Conservation (phyloP, 1,140 invertebrate genomes). For the Belonocnema kinseyi region DNA sequence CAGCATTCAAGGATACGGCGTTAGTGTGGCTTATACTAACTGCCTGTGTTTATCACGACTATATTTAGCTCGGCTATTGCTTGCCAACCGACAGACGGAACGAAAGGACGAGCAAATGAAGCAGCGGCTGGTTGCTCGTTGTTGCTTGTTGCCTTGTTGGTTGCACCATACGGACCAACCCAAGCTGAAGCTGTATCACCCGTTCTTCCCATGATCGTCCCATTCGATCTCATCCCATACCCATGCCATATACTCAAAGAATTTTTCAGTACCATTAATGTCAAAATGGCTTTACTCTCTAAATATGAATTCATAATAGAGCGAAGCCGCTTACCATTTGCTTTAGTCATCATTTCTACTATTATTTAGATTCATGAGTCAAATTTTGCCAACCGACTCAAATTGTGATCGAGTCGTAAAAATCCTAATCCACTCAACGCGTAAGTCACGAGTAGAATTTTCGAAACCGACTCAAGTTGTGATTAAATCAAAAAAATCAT, state of each 20-base stretch:
- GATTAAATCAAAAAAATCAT: too few relatives aligned
- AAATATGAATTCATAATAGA: too few relatives aligned
- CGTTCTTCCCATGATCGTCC: slow-evolving; percentile 1
- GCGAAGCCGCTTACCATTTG: not conserved
- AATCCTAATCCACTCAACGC: too few relatives aligned
- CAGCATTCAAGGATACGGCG: slow-evolving; percentile 60
- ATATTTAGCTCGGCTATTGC: slow-evolving; percentile 67
- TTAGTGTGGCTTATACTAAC: slow-evolving; percentile 59
- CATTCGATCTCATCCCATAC: not conserved
- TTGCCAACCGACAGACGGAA: slow-evolving; percentile 58
- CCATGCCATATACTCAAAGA: not conserved
- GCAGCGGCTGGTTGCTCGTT: not conserved
- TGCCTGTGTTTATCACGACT: slow-evolving; percentile 68
- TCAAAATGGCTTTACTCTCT: too few relatives aligned
- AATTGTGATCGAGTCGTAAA: too few relatives aligned
- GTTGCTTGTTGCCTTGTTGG: not conserved
- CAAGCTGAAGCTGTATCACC: not conserved
- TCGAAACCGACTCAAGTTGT: too few relatives aligned
- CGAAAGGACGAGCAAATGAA: slow-evolving; percentile 31
- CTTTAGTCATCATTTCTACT: not conserved
- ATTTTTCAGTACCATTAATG: not conserved
- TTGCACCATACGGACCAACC: slow-evolving; percentile 11
- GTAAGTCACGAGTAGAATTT: too few relatives aligned
- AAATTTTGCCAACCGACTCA: too few relatives aligned
- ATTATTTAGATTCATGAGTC: too few relatives aligned